Percentiles rank a stretch among this genome's conserved stretches.
Conservation (phyloP, 2,888 invertebrate genomes). For the Perizoma flavofasciatum region DNA sequence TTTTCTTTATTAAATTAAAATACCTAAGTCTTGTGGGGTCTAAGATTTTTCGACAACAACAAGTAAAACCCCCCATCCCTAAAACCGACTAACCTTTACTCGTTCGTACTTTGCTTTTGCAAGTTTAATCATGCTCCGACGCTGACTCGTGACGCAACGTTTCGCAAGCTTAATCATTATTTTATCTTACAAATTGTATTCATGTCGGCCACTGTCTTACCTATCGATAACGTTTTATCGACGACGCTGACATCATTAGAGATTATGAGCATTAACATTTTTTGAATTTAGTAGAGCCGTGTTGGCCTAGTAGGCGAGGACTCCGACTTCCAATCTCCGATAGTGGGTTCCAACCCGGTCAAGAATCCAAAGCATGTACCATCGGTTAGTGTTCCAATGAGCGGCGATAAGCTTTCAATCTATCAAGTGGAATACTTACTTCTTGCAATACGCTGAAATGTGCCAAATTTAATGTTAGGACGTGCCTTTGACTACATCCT, state of each 20-base stretch:
- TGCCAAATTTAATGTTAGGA: too few species aligned
- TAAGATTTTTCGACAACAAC: slow-evolving; percentile 25
- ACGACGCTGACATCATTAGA: slow-evolving; percentile 10
- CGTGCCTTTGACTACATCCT: too few species aligned
- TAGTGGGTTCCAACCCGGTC: too few species aligned
- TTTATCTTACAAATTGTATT: slow-evolving; percentile 83
- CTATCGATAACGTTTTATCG: slow-evolving; percentile 46
- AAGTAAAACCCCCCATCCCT: slow-evolving; percentile 45
- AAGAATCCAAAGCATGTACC: too few species aligned
- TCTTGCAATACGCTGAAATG: too few species aligned
- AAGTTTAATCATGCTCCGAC: slow-evolving; percentile 81
- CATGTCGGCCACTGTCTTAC: slow-evolving; percentile 63
- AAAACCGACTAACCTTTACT: slow-evolving; percentile 77
- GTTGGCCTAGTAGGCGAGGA: too few species aligned
- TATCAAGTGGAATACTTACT: too few species aligned
- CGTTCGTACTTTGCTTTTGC: slow-evolving; percentile 80
- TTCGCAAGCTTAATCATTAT: slow-evolving; percentile 81
- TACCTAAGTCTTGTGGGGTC: too few species aligned
- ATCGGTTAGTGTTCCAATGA: too few species aligned
- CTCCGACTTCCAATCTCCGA: too few species aligned
- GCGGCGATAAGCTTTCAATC: too few species aligned
- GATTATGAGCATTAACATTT: slow-evolving; percentile 1
- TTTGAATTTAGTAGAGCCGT: slow-evolving; percentile 6
- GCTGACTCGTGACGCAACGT: slow-evolving; percentile 79
- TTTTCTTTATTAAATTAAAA: too few species aligned